These are phyloP conservation scores for Meloidogyne floridensis DNA, from an alignment of 1,140 invertebrate genomes.

Conservation along the genomic window DNA sequence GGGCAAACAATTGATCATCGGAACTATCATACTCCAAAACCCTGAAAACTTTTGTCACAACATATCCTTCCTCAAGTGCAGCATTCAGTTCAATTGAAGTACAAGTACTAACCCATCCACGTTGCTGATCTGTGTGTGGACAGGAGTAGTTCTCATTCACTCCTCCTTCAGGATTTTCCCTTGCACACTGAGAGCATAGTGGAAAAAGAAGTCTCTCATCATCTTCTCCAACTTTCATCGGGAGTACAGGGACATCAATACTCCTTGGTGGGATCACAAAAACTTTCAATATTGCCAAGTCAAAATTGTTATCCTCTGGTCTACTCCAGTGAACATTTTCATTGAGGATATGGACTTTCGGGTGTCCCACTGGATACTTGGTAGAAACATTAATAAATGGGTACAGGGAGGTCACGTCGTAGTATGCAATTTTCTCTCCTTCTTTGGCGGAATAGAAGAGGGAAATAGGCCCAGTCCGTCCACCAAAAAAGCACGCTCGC, in stretches of 20 bases:
- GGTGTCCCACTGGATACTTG: neutral
- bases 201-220: slow-evolving; percentile 18
- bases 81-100: slow-evolving; percentile 12
- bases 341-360: neutral
- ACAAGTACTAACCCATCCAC: neutral
- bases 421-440: slow-evolving; percentile 14
- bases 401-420: slow-evolving; percentile 17
- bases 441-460: neutral
- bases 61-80: slow-evolving; percentile 6
- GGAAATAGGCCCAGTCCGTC: neutral
- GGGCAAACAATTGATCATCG: too few species aligned
- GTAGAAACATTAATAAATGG: slow-evolving; percentile 4
- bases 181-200: slow-evolving; percentile 2
- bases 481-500: too few species aligned
- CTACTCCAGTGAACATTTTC: slow-evolving; percentile 4
- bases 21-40: too few species aligned
- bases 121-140: neutral
- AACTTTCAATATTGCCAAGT: too few species aligned
- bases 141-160: slow-evolving; percentile 2
- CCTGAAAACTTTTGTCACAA: too few species aligned
- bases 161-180: neutral
- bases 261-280: too few species aligned
- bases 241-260: too few species aligned
- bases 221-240: too few species aligned
- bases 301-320: slow-evolving; percentile 8